Percentiles rank a stretch among this genome's conserved stretches.
Evolutionary conservation across 1,140 invertebrate species (phyloP).

Genomic region (Drosophila hydei): DNA sequence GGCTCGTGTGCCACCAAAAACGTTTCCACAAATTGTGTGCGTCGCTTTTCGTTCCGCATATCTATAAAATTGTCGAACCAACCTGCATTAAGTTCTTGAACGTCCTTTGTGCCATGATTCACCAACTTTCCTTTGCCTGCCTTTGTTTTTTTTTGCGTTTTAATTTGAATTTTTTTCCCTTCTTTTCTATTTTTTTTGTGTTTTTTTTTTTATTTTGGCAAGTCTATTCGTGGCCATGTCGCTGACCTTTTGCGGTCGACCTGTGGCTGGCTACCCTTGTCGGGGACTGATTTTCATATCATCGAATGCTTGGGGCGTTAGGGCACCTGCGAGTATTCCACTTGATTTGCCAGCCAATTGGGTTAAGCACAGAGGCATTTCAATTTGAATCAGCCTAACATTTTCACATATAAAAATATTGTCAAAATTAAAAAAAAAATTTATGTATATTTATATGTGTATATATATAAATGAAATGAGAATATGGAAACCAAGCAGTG

Average conservation of each 20-base stretch:
- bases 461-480: too few relatives aligned
- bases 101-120: slow-evolving; percentile 34
- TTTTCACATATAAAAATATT: slow-evolving; percentile 4
- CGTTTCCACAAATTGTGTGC: slow-evolving; percentile 26
- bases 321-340: slow-evolving; percentile 16
- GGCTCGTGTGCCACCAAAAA: slow-evolving; percentile 37
- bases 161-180: slow-evolving; percentile 1
- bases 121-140: slow-evolving; percentile 23
- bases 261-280: not conserved
- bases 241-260: slow-evolving; percentile 39
- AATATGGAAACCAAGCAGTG: not conserved
- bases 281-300: slow-evolving; percentile 8
- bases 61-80: slow-evolving; percentile 29
- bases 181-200: not conserved
- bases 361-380: slow-evolving; percentile 18
- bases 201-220: not conserved
- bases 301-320: not conserved
- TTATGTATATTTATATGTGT: not conserved
- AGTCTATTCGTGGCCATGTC: slow-evolving; percentile 29
- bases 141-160: slow-evolving; percentile 12
- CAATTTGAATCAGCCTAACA: slow-evolving; percentile 14
- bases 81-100: slow-evolving; percentile 23
- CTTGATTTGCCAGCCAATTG: slow-evolving; percentile 27
- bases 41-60: slow-evolving; percentile 33
- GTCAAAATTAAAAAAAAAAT: not conserved